Evolutionary conservation across 2,888 invertebrate species (phyloP).

Genomic region (Sinotaia quadrata): DNA sequence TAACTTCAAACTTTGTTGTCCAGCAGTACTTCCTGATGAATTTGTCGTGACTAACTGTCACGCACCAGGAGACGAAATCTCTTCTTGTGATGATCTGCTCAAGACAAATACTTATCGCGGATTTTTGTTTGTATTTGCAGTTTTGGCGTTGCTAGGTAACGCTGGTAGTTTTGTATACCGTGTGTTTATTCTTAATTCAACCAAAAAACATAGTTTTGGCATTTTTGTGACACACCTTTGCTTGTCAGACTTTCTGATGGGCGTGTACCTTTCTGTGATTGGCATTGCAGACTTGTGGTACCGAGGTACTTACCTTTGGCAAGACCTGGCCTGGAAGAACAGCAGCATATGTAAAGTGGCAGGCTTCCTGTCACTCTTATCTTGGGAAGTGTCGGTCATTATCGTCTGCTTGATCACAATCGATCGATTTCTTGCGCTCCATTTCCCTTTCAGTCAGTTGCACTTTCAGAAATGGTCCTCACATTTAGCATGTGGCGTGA

Average conservation of each 20-base stretch:
- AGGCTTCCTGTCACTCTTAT: constrained; percentile 21
- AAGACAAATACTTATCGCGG: constrained; percentile 13
- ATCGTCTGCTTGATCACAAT: constrained; percentile 27
- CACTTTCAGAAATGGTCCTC: constrained; percentile 27
- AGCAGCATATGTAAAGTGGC: constrained; percentile 19
- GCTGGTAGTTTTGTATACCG: constrained; percentile 27
- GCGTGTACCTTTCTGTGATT: constrained; percentile 25
- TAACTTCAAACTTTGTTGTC: constrained; percentile 31
- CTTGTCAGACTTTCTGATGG: constrained; percentile 29
- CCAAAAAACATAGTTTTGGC: constrained; percentile 22
- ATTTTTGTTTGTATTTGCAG: constrained; percentile 22
- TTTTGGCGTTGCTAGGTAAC: constrained; percentile 27
- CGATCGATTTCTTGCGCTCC: constrained; percentile 30
- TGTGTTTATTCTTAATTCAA: constrained; percentile 10
- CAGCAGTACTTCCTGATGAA: not conserved
- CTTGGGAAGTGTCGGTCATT: constrained; percentile 18
- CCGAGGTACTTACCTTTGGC: constrained; percentile 12
- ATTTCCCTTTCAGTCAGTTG: constrained; percentile 27
- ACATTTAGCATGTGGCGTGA: constrained; percentile 6
- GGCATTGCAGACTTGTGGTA: constrained; percentile 25
- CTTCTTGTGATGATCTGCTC: constrained; percentile 31
- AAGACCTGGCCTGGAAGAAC: constrained; percentile 21
- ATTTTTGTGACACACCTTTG: constrained; percentile 29
- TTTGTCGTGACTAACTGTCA: constrained; percentile 8
- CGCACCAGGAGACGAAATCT: constrained; percentile 30